phyloP scores from a whole-genome alignment of 2,113 vertebrate species.

The Otus sunia region DNA sequence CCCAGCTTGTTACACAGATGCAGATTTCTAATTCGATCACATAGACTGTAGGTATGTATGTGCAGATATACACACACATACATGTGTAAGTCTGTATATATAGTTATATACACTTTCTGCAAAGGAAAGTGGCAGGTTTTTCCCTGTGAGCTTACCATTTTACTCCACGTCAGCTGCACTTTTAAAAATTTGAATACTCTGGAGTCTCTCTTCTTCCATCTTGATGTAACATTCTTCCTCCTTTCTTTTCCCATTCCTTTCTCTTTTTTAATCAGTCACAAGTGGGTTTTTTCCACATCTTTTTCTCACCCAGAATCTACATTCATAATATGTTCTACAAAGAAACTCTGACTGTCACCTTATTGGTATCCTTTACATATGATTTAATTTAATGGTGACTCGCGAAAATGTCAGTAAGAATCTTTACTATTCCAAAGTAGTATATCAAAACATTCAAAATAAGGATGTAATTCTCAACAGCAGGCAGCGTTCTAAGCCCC shows the following conservation, averaged over 20 bases:
- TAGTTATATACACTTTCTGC: not conserved
- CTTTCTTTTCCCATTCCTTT: not conserved
- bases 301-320: not conserved
- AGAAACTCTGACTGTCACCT: not conserved
- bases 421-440: not conserved
- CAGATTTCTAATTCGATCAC: not conserved
- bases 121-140: not conserved
- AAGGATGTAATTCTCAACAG: not conserved
- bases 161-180: not conserved
- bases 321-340: not conserved
- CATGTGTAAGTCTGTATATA: too few species aligned
- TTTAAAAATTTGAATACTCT: not conserved
- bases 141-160: not conserved
- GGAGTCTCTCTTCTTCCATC: not conserved
- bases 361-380: not conserved
- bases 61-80: not conserved
- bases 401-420: not conserved
- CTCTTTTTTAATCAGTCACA: not conserved
- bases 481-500: not conserved
- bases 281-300: not conserved
- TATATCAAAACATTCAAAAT: not conserved
- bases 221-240: not conserved
- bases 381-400: not conserved
- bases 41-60: not conserved
- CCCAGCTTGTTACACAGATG: not conserved